Conservation (phyloP, 1,140 invertebrate species). For the Asobara japonica region DNA sequence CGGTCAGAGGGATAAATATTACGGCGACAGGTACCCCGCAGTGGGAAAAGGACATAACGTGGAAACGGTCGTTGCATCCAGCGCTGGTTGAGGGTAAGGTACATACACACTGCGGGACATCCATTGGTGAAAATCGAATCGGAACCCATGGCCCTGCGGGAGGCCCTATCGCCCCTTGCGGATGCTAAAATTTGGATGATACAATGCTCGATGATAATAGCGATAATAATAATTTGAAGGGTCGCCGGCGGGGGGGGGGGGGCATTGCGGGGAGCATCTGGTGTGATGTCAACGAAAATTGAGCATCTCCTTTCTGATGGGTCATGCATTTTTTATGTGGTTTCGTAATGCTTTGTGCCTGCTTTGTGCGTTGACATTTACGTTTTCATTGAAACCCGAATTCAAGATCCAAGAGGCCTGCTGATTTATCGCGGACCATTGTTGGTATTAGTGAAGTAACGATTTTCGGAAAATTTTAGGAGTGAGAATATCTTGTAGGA, state of each 20-base stretch:
- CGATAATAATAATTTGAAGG: background rate
- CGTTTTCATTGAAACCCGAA: background rate
- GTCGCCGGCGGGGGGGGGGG: background rate
- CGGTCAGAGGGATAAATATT: conserved; percentile 17
- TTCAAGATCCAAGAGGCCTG: background rate
- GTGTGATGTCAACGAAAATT: background rate
- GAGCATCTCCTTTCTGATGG: background rate
- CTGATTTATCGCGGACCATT: background rate
- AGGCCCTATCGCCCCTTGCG: background rate
- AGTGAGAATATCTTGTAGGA: too few species aligned
- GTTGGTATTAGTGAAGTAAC: background rate
- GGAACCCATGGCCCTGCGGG: background rate
- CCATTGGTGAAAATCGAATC: background rate
- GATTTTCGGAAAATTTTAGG: too few species aligned
- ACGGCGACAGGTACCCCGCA: conserved; percentile 29
- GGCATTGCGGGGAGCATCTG: background rate
- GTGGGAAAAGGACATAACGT: conserved; percentile 15
- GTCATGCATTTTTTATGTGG: background rate
- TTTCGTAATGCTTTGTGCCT: background rate
- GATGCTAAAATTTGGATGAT: background rate
- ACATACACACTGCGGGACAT: background rate
- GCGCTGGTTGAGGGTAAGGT: background rate
- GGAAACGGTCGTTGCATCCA: conserved; percentile 20
- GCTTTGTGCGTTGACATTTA: background rate
- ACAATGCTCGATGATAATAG: background rate